Conservation (phyloP, 2,888 invertebrate genomes). For the Allygus modestus region DNA sequence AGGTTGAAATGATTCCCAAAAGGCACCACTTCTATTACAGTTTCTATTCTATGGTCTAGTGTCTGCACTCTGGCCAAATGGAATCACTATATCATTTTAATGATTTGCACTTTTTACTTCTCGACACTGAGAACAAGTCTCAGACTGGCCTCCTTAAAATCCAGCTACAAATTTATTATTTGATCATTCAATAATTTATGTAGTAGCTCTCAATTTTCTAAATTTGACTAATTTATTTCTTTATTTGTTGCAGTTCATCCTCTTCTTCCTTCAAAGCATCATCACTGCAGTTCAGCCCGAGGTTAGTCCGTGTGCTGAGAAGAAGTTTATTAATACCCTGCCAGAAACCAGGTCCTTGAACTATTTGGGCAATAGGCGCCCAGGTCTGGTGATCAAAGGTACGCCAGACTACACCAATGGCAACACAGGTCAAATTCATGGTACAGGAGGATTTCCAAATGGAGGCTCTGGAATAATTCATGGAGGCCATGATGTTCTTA, state of each 20-base stretch:
- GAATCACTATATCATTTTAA: too few relatives aligned
- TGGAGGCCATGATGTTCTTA: background rate
- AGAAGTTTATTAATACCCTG: background rate
- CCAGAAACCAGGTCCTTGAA: slow-evolving; percentile 1
- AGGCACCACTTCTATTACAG: too few relatives aligned
- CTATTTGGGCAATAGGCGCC: background rate
- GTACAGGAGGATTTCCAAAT: slow-evolving; percentile 31
- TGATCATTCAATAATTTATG: too few relatives aligned
- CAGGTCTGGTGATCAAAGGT: background rate
- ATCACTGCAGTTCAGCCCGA: background rate
- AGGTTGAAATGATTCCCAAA: too few relatives aligned
- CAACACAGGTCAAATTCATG: slow-evolving; percentile 23
- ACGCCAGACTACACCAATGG: background rate
- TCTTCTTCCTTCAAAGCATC: background rate
- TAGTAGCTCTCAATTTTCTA: too few relatives aligned
- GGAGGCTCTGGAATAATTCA: slow-evolving; percentile 50
- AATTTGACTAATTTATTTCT: too few relatives aligned
- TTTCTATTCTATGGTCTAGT: too few relatives aligned
- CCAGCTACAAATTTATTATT: too few relatives aligned
- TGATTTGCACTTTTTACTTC: too few relatives aligned
- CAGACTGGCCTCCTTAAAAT: too few relatives aligned
- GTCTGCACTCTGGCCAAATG: too few relatives aligned
- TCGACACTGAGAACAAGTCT: too few relatives aligned
- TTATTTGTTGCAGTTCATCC: slow-evolving; percentile 6
- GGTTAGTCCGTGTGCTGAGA: background rate